Conservation (phyloP, 2,113 vertebrate species). For the Helogale parvula region DNA sequence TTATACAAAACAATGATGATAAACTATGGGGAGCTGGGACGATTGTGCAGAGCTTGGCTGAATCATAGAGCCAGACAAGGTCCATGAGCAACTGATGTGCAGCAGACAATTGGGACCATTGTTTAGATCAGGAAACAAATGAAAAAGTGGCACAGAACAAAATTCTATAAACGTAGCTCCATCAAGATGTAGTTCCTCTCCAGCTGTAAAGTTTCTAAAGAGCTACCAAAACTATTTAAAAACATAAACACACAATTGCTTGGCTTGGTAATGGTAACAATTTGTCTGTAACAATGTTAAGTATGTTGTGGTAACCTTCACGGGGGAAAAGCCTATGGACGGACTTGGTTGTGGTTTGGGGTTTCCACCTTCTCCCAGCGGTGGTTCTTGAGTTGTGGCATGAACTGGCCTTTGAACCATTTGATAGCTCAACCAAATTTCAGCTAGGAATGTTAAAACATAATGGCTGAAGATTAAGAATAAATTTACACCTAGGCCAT, state of each 20-base stretch:
- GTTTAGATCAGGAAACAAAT: conserved; percentile 84
- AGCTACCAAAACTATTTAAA: conserved; percentile 65
- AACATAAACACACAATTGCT: conserved; percentile 57
- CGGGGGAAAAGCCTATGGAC: conserved; percentile 44
- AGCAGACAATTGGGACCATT: conserved; percentile 74
- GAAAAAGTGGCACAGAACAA: conserved; percentile 74
- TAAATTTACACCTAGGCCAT: conserved; percentile 80
- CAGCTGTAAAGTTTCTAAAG: conserved; percentile 80
- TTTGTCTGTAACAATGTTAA: conserved; percentile 77
- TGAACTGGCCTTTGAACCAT: conserved; percentile 67
- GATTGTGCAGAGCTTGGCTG: conserved; percentile 79
- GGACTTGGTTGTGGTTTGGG: conserved; percentile 50
- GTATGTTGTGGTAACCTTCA: conserved; percentile 64
- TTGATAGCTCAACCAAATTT: conserved; percentile 78
- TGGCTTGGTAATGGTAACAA: conserved; percentile 76
- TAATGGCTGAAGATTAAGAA: conserved; percentile 78
- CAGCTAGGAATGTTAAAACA: conserved; percentile 73
- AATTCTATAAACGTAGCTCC: conserved; percentile 75
- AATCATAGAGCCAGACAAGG: conserved; percentile 71
- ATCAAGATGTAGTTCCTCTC: conserved; percentile 81
- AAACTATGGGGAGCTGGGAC: conserved; percentile 84
- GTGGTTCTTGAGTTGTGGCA: conserved; percentile 49
- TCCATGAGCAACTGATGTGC: conserved; percentile 36
- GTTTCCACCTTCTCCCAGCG: conserved; percentile 61
- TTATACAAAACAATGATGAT: conserved; percentile 90